These are phyloP conservation scores for Pseudococcus jackbeardsleyi DNA, from an alignment of 2,888 invertebrate species.

Conservation along the genomic window DNA sequence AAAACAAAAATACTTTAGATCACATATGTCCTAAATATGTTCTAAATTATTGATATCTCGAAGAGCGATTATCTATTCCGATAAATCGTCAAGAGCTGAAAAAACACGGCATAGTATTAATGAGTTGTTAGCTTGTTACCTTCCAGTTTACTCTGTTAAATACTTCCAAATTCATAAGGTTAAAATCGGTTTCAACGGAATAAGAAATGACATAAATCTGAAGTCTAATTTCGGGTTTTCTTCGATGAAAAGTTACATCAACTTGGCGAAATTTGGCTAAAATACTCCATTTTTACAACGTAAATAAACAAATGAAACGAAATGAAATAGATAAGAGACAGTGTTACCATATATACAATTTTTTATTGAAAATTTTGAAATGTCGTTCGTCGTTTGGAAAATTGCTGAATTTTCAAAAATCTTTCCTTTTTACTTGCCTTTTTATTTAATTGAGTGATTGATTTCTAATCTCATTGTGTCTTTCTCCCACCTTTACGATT, in stretches of 20 bases:
- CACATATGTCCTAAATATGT: no score
- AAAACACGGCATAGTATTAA: not conserved
- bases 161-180: conserved; percentile 83
- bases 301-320: conserved; percentile 16
- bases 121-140: conserved; percentile 75
- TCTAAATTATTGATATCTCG: not conserved
- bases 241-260: not conserved
- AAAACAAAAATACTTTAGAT: no score
- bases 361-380: no score
- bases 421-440: no score
- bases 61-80: not conserved
- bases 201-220: not conserved
- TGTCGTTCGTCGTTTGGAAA: no score
- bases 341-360: not conserved
- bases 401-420: no score
- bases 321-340: not conserved
- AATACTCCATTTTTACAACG: conserved; percentile 13
- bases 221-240: not conserved
- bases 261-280: not conserved
- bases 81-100: not conserved
- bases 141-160: conserved; percentile 85
- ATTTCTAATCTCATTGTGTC: no score
- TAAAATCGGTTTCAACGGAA: not conserved
- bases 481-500: no score
- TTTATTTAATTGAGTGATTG: no score